Percentiles rank a stretch among this genome's conserved stretches.
phyloP scores from a whole-genome alignment of 2,113 vertebrate genomes.

The Puma concolor region DNA sequence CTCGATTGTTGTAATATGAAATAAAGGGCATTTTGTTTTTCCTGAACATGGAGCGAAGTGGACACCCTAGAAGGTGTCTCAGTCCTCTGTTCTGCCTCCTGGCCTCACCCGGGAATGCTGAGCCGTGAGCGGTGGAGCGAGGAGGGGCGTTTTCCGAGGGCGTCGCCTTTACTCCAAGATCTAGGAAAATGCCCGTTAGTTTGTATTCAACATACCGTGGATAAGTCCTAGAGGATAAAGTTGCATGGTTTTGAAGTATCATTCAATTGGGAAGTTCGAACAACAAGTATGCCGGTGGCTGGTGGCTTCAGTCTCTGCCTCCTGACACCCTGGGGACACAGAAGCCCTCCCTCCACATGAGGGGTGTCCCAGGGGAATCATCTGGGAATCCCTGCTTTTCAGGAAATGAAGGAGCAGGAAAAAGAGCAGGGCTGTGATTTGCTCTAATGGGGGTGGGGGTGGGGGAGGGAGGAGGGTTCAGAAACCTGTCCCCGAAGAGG shows the following conservation, averaged over 20 bases:
- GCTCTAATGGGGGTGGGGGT: fast-evolving
- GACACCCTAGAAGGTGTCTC: background rate
- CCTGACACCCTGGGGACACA: background rate
- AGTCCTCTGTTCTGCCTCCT: too few species aligned
- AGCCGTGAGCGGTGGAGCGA: background rate
- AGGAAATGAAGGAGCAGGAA: background rate
- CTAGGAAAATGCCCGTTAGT: background rate
- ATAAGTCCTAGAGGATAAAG: background rate
- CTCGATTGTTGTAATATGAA: background rate
- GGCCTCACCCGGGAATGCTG: too few species aligned
- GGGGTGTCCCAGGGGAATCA: background rate
- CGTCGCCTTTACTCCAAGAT: background rate
- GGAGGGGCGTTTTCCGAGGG: background rate
- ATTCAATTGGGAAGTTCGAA: background rate
- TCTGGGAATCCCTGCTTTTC: background rate
- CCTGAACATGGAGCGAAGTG: background rate
- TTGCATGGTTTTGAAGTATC: background rate
- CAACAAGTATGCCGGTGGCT: background rate
- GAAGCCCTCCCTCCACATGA: background rate
- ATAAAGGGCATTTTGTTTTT: background rate
- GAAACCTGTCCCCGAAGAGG: background rate
- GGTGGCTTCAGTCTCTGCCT: background rate
- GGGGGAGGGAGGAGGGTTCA: background rate
- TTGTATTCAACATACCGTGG: background rate
- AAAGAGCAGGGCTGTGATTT: too few species aligned